These are phyloP conservation scores for Apis cerana DNA, from an alignment of 1,140 invertebrate genomes.

Conservation along the genomic window DNA sequence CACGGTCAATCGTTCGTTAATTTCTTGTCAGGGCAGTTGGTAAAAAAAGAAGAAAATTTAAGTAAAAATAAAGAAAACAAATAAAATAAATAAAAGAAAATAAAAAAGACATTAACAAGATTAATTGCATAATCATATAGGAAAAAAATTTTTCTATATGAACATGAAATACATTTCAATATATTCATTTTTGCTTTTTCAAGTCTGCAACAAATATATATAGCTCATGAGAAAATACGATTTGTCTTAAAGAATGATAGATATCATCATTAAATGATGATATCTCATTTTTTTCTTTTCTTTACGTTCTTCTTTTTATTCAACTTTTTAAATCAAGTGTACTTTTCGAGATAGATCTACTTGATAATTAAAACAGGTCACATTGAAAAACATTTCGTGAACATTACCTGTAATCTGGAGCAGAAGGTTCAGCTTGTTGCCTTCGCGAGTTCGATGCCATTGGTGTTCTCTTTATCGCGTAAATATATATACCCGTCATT, in stretches of 20 bases:
- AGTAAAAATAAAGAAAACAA: too few species aligned
- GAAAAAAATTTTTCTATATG: too few species aligned
- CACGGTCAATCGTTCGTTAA: constrained; percentile 37
- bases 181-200: too few species aligned
- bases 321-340: background rate
- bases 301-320: background rate
- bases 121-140: too few species aligned
- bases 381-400: background rate
- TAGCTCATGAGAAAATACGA: too few species aligned
- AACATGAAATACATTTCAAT: too few species aligned
- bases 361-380: background rate
- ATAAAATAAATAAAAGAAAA: too few species aligned
- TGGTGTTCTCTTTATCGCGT: constrained; percentile 85
- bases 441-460: constrained; percentile 77
- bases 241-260: too few species aligned
- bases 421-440: constrained; percentile 73
- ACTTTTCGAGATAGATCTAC: background rate
- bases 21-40: background rate
- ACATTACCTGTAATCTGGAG: constrained; percentile 76
- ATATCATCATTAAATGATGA: too few species aligned
- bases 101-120: too few species aligned
- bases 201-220: too few species aligned
- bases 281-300: too few species aligned
- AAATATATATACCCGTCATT: constrained; percentile 89
- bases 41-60: background rate